phyloP scores from a whole-genome alignment of 2,113 vertebrate genomes.

The Columbina picui region DNA sequence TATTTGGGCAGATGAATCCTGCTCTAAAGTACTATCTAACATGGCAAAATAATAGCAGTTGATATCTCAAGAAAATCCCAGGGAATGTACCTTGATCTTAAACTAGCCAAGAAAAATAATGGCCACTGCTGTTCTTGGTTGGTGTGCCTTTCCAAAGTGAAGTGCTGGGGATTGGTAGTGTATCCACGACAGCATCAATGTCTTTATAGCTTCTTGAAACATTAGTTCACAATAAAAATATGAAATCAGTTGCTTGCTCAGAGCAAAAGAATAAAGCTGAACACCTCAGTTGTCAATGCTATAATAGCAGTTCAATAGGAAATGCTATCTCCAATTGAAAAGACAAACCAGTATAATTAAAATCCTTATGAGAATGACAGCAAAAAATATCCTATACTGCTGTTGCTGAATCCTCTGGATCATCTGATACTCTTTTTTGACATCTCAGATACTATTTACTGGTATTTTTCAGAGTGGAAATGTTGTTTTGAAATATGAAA shows the following conservation, averaged over 20 bases:
- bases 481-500: constrained; percentile 26
- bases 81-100: not conserved
- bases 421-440: not conserved
- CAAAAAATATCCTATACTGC: not conserved
- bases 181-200: not conserved
- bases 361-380: not conserved
- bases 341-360: constrained; percentile 6
- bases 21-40: not conserved
- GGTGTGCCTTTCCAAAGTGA: not conserved
- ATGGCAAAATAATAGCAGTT: not conserved
- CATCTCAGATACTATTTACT: constrained; percentile 14
- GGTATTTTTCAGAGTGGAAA: not conserved
- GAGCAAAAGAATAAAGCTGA: not conserved
- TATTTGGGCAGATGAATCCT: constrained; percentile 12
- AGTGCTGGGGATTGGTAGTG: not conserved
- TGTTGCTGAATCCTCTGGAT: constrained; percentile 1
- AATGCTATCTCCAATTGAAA: not conserved
- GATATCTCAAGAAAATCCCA: not conserved
- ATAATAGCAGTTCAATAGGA: not conserved
- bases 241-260: not conserved
- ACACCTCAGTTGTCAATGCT: constrained; percentile 14
- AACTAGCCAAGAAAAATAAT: not conserved
- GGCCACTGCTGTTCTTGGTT: not conserved
- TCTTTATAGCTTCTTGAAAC: not conserved
- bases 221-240: not conserved